These are phyloP conservation scores for Cyclopterus lumpus DNA, from an alignment of 2,797 vertebrate genomes.

Conservation along the genomic window DNA sequence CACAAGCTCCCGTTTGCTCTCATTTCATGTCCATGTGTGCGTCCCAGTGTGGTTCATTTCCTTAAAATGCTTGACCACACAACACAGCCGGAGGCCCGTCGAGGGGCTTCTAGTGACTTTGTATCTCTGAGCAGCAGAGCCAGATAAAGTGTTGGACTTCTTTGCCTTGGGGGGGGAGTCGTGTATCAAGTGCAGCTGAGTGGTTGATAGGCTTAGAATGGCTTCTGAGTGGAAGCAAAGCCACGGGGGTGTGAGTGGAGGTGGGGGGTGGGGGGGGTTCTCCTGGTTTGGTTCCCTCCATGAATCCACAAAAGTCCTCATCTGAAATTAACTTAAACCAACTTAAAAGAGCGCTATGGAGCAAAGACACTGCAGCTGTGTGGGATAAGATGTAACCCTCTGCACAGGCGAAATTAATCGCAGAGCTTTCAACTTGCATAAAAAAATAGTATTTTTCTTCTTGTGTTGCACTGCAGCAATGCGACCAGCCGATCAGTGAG, in stretches of 20 bases:
- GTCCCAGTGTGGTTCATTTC: conserved; percentile 47
- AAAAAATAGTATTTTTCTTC: too few relatives aligned
- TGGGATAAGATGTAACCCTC: conserved; percentile 3
- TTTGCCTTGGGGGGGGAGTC: conserved; percentile 62
- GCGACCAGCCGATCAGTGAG: background rate
- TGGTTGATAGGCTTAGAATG: conserved; percentile 69
- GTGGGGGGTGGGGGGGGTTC: too few relatives aligned
- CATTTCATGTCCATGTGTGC: conserved; percentile 31
- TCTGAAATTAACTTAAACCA: conserved; percentile 39
- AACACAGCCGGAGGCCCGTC: conserved; percentile 46
- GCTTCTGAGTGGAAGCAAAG: conserved; percentile 50
- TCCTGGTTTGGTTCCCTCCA: conserved; percentile 31
- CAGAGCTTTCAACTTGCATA: background rate
- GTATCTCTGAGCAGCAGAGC: conserved; percentile 59
- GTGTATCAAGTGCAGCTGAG: conserved; percentile 59
- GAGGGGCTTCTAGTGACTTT: conserved; percentile 52
- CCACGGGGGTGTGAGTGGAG: conserved; percentile 46
- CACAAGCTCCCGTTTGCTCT: conserved; percentile 25
- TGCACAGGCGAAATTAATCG: background rate
- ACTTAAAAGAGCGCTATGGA: conserved; percentile 6
- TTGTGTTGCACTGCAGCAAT: background rate
- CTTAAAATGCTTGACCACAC: conserved; percentile 60
- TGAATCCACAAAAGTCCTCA: conserved; percentile 43
- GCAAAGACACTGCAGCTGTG: conserved; percentile 21
- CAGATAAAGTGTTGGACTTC: conserved; percentile 48